A percentile compares a stretch with the other conserved stretches of the same genome.
phyloP scores from a whole-genome alignment of 1,140 invertebrate species.

The Achatina immaculata region DNA sequence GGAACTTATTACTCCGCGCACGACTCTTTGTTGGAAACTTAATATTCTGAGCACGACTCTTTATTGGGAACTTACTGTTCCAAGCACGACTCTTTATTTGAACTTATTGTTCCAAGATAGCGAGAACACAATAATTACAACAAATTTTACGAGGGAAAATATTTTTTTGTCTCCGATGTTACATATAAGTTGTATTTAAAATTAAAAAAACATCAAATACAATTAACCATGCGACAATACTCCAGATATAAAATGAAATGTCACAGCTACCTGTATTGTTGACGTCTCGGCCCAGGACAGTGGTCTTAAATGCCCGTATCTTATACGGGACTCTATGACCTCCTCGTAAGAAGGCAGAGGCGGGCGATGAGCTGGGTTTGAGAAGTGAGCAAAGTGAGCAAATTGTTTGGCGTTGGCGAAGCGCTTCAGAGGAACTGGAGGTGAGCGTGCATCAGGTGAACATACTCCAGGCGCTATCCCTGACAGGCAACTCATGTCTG shows the following conservation, averaged over 20 bases:
- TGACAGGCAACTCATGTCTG: neutral
- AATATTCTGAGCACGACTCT: no score
- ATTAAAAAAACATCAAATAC: no score
- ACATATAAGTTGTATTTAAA: no score
- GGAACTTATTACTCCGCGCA: no score
- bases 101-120: no score
- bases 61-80: no score
- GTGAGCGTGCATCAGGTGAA: neutral
- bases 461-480: neutral
- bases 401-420: neutral
- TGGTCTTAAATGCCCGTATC: neutral
- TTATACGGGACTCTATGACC: slow-evolving; percentile 18
- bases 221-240: no score
- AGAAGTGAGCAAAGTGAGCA: neutral
- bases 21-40: no score
- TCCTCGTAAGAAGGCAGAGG: slow-evolving; percentile 31
- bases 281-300: slow-evolving; percentile 23
- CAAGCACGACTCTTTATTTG: no score
- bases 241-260: neutral
- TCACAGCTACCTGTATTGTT: neutral
- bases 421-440: neutral
- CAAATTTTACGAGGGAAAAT: no score
- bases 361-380: neutral
- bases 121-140: no score
- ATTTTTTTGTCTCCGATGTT: no score